Evolutionary conservation across 2,888 invertebrate species (phyloP).

Genomic region (Cryptocheilus praepositus): DNA sequence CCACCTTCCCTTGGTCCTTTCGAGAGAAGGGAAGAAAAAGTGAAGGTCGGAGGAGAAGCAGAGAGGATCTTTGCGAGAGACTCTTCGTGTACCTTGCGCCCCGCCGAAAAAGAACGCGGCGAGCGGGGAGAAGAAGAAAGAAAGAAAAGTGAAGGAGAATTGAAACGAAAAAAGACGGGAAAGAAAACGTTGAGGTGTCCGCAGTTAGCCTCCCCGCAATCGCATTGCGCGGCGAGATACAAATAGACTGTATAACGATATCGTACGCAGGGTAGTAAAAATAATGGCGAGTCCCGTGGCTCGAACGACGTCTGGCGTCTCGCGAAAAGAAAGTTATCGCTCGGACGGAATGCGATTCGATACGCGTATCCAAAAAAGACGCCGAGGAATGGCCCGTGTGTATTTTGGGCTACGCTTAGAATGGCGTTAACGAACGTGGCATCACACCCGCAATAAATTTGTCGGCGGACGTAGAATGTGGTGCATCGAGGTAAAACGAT

Average conservation of each 20-base stretch:
- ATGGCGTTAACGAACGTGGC: too few species aligned
- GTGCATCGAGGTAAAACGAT: too few species aligned
- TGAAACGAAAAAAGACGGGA: too few species aligned
- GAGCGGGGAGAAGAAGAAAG: constrained; percentile 3
- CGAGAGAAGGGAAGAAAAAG: constrained; percentile 6
- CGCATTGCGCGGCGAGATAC: constrained; percentile 7
- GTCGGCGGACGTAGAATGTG: too few species aligned
- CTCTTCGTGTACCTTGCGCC: neutral
- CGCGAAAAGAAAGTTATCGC: constrained; percentile 14
- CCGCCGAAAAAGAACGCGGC: constrained; percentile 5
- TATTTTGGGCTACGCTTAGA: too few species aligned
- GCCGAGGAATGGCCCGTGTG: too few species aligned
- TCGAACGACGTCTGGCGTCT: constrained; percentile 4
- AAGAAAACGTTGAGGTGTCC: neutral
- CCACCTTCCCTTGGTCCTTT: neutral
- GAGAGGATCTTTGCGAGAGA: neutral
- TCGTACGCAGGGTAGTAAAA: constrained; percentile 17
- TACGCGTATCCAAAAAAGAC: neutral
- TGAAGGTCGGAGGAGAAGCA: neutral
- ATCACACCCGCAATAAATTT: too few species aligned
- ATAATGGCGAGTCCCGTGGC: constrained; percentile 17
- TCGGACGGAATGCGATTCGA: constrained; percentile 8
- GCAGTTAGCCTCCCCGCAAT: constrained; percentile 5
- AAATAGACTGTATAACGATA: constrained; percentile 23
- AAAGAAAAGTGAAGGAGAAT: neutral